phyloP scores from a whole-genome alignment of 2,888 invertebrate species.

The Pachliopta kotzebuea region DNA sequence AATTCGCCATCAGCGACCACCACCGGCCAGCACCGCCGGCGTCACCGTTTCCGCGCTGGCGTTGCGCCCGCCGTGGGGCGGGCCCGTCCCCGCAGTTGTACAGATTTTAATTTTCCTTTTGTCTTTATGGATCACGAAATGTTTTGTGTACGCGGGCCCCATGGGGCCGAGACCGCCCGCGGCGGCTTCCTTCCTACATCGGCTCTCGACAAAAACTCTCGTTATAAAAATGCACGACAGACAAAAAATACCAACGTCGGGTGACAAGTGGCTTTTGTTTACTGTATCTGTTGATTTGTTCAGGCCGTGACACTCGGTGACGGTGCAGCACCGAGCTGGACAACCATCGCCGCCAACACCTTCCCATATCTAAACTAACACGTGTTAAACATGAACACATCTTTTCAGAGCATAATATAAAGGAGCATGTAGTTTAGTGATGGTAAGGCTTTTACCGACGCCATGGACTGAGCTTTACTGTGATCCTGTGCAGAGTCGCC shows the following conservation, averaged over 20 bases:
- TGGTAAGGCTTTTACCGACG: no score
- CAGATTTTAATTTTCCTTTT: constrained; percentile 77
- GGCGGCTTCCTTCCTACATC: constrained; percentile 76
- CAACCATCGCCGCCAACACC: background rate
- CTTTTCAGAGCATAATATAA: no score
- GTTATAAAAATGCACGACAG: constrained; percentile 73
- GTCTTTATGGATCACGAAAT: constrained; percentile 79
- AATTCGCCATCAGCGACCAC: constrained; percentile 31
- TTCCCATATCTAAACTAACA: no score
- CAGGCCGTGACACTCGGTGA: constrained; percentile 65
- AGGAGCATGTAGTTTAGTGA: no score
- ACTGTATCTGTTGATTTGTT: constrained; percentile 76
- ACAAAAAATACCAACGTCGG: constrained; percentile 73
- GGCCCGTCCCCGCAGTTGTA: constrained; percentile 61
- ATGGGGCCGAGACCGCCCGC: constrained; percentile 74
- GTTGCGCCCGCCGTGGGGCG: constrained; percentile 28
- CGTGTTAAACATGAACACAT: no score
- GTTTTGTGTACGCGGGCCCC: constrained; percentile 75
- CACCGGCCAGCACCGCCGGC: no score
- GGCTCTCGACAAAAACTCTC: constrained; percentile 73
- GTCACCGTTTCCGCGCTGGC: constrained; percentile 22
- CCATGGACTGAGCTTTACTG: no score
- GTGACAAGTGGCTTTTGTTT: constrained; percentile 79
- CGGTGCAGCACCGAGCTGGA: constrained; percentile 46
- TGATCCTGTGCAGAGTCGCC: no score